Conservation (phyloP, 2,888 invertebrate genomes). For the Rhodophaea formosa region DNA sequence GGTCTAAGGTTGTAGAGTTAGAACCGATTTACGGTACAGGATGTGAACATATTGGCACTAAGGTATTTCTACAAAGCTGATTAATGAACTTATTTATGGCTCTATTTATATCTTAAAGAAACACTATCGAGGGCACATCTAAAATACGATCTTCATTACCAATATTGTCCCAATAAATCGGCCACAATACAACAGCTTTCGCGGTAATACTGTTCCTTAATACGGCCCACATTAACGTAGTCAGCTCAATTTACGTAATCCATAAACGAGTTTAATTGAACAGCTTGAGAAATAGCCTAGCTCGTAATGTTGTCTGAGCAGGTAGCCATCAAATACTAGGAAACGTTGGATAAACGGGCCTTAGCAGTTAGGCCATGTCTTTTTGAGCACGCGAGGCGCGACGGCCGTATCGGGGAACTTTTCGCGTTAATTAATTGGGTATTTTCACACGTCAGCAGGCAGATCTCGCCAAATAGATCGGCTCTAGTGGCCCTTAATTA, state of each 20-base stretch:
- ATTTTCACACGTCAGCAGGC: conserved; percentile 80
- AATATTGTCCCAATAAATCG: background rate
- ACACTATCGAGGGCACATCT: background rate
- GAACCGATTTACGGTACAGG: no score
- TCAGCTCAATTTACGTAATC: conserved; percentile 13
- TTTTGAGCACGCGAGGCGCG: conserved; percentile 66
- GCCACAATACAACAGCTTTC: conserved; percentile 17
- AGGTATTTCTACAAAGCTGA: no score
- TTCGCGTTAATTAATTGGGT: conserved; percentile 80
- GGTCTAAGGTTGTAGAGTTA: no score
- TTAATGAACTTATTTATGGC: background rate
- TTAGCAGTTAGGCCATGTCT: conserved; percentile 46
- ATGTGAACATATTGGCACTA: no score
- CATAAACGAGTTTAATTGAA: conserved; percentile 19
- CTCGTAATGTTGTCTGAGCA: conserved; percentile 20
- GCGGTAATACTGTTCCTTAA: conserved; percentile 2
- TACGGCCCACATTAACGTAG: background rate
- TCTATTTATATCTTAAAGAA: background rate
- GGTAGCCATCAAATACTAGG: conserved; percentile 25
- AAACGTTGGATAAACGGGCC: conserved; percentile 29
- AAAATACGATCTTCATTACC: background rate
- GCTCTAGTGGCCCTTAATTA: conserved; percentile 76
- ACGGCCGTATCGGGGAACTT: conserved; percentile 61
- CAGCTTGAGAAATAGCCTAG: conserved; percentile 31
- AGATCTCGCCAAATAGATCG: conserved; percentile 80